Conservation (phyloP, 2,888 invertebrate genomes). For the Netelia melanura region DNA sequence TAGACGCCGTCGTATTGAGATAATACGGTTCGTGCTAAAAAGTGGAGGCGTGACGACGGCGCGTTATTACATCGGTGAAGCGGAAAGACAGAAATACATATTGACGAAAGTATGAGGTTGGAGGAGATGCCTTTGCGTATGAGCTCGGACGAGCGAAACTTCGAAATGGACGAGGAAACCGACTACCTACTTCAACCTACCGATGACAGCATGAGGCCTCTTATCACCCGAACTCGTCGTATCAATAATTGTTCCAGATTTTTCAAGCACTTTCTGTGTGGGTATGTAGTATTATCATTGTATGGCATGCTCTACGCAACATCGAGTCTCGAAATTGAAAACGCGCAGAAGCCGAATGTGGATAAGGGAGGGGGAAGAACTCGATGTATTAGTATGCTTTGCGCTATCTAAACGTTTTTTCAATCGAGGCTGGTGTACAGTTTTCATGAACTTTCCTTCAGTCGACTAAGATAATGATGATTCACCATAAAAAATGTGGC, state of each 20-base stretch:
- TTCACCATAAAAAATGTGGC: slow-evolving; percentile 8
- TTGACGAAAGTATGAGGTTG: slow-evolving; percentile 79
- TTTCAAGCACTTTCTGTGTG: slow-evolving; percentile 79
- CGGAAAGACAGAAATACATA: neutral
- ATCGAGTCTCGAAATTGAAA: neutral
- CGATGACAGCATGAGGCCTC: slow-evolving; percentile 80
- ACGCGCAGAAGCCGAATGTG: slow-evolving; percentile 38
- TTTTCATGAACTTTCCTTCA: neutral
- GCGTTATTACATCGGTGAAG: slow-evolving; percentile 14
- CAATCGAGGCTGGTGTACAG: neutral
- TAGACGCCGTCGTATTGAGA: neutral
- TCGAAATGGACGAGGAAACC: slow-evolving; percentile 84
- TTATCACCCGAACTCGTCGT: slow-evolving; percentile 77
- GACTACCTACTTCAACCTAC: slow-evolving; percentile 82
- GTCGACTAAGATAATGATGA: neutral
- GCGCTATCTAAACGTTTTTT: neutral
- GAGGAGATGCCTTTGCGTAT: slow-evolving; percentile 83
- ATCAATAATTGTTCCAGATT: slow-evolving; percentile 79
- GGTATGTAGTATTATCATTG: slow-evolving; percentile 76
- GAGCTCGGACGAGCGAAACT: slow-evolving; percentile 83
- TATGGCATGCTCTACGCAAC: neutral
- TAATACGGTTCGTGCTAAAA: neutral
- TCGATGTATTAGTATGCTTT: neutral
- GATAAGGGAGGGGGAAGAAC: neutral
- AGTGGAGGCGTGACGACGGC: neutral